These are phyloP conservation scores for Epinephelus malabaricus DNA, from an alignment of 2,797 vertebrate species.

Conservation along the genomic window DNA sequence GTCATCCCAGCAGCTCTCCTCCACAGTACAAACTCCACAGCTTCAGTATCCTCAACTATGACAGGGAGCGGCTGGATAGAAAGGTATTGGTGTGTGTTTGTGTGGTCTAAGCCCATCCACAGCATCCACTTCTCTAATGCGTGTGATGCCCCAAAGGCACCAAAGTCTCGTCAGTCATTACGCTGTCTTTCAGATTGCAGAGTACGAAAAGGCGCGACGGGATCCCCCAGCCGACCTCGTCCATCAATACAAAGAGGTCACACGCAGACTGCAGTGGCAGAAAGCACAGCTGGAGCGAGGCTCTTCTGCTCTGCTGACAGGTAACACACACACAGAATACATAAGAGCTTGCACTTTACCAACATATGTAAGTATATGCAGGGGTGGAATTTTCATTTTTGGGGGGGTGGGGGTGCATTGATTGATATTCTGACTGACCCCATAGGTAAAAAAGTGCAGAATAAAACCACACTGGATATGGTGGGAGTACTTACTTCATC, in stretches of 20 bases:
- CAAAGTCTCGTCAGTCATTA: slow-evolving; percentile 22
- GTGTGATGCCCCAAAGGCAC: not conserved
- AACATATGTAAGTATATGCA: no score
- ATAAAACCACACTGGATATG: no score
- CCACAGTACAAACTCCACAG: slow-evolving; percentile 89
- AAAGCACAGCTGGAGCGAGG: slow-evolving; percentile 88
- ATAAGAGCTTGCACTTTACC: not conserved
- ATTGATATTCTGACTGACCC: no score
- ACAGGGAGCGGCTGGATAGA: slow-evolving; percentile 90
- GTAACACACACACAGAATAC: slow-evolving; percentile 64
- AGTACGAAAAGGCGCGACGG: slow-evolving; percentile 83
- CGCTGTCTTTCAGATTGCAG: slow-evolving; percentile 81
- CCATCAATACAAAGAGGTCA: slow-evolving; percentile 87
- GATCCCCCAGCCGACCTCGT: slow-evolving; percentile 87
- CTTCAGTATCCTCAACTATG: slow-evolving; percentile 91
- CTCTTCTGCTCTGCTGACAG: slow-evolving; percentile 80
- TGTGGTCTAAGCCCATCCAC: not conserved
- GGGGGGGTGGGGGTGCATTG: no score
- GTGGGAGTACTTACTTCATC: no score
- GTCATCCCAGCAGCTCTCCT: slow-evolving; percentile 72
- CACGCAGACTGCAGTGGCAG: slow-evolving; percentile 90
- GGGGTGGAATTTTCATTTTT: no score
- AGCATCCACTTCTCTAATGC: slow-evolving; percentile 12
- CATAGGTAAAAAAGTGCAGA: no score
- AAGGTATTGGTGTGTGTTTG: slow-evolving; percentile 81